These are phyloP conservation scores for Microplitis deprimator DNA, from an alignment of 2,888 invertebrate species.

Conservation along the genomic window DNA sequence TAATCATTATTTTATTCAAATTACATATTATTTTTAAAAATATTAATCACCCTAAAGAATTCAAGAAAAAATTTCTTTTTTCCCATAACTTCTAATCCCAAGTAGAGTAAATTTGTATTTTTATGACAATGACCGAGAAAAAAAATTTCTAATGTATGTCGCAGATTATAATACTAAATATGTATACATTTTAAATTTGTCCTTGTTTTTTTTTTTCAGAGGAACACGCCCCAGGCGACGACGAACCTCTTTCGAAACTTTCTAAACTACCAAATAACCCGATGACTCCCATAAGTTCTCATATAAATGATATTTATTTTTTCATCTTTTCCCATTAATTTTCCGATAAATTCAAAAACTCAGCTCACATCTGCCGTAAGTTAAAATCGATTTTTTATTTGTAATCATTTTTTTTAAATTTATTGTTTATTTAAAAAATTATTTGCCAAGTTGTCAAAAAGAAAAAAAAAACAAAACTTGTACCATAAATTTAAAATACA, in stretches of 20 bases:
- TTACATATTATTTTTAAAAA: neutral
- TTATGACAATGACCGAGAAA: neutral
- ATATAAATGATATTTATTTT: conserved; percentile 14
- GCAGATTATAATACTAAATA: conserved; percentile 9
- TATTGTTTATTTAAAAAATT: neutral
- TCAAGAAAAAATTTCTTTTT: neutral
- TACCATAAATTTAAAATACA: neutral
- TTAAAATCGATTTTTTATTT: conserved; percentile 31
- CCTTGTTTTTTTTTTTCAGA: conserved; percentile 14
- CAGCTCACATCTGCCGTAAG: conserved; percentile 34
- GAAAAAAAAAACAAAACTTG: neutral
- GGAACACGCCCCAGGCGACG: conserved; percentile 47
- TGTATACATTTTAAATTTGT: neutral
- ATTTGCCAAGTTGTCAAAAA: neutral
- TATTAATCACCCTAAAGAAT: neutral
- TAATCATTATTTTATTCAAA: neutral
- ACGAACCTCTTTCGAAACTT: conserved; percentile 57
- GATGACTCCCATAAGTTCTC: conserved; percentile 28
- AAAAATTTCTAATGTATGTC: conserved; percentile 5
- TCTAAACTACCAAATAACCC: conserved; percentile 59
- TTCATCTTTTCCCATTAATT: conserved; percentile 44
- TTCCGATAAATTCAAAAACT: conserved; percentile 33
- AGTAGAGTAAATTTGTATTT: neutral
- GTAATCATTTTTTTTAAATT: neutral
- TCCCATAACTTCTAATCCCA: neutral